Percentiles rank a stretch among this genome's conserved stretches.
Evolutionary conservation across 2,797 vertebrate species (phyloP).

Genomic region (Platyrinchus mystaceus): DNA sequence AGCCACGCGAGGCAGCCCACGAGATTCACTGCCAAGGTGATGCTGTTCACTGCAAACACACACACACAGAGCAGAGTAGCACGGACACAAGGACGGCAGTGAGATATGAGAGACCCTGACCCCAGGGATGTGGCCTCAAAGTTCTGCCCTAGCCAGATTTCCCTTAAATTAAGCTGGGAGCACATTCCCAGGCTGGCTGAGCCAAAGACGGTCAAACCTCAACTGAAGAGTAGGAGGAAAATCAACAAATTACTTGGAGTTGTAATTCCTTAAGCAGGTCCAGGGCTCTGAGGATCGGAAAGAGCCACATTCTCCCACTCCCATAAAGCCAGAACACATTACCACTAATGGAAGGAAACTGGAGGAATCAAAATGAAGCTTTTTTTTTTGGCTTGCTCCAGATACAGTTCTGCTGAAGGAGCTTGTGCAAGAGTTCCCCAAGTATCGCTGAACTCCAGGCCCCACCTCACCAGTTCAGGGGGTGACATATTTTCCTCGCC

Average conservation of each 20-base stretch:
- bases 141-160: not conserved
- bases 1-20: slow-evolving; percentile 97
- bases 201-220: not conserved
- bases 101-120: not conserved
- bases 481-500: not conserved
- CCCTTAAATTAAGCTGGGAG: not conserved
- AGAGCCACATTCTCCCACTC: rapidly evolving
- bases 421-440: not conserved
- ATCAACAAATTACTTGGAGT: not conserved
- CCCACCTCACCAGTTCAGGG: rapidly evolving
- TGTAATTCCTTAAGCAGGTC: not conserved
- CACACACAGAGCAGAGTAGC: slow-evolving; percentile 62
- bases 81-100: not conserved
- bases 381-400: not conserved
- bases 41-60: slow-evolving; percentile 89
- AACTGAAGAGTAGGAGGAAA: not conserved
- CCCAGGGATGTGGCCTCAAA: not conserved
- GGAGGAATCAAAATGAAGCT: not conserved
- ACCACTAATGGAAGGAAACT: not conserved
- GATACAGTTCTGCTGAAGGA: not conserved
- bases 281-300: not conserved
- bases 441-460: not conserved
- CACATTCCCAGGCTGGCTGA: not conserved
- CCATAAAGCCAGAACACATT: rapidly evolving
- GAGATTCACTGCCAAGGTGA: slow-evolving; percentile 93